Base-by-base conservation (phyloP, 2,113 vertebrate species). In the Hippolais icterina region DNA sequence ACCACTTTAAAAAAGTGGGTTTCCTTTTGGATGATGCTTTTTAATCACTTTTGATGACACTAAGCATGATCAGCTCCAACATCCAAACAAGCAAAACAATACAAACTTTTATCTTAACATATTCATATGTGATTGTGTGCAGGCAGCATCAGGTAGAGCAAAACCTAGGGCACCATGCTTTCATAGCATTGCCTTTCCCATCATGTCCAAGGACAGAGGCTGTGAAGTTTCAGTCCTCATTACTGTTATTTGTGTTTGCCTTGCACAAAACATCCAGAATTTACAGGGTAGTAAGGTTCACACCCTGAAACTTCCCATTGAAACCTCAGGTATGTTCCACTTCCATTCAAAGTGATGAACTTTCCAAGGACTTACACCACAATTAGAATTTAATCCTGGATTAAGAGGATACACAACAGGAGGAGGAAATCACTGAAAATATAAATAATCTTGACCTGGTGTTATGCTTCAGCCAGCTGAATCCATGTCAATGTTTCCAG, bases 351-450 rank as follows among this genome's bases (percentile, higher is more conserved):
- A 79, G 8, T 41, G 35, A 87, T 49, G 53, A 85, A n/a, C 52
- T 95, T 91, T 90, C 39, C 57, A 71, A 60, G 24, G 63, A 72
- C 0, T 85, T 89, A 79, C 22, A 15, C 61, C 44, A 82, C 57
- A 91, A 90, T 87, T 93, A 95, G 84, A 91, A 91, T 85, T 83
- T 85, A 93, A 94, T 94, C 78, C 66, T 46, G 49, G n/a, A 85
- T 94, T 91, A 93, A 79, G 12, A 79, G 57, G 56, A 65, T 44
- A 76, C 10, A 84, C 22, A 1, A 2, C 35, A 75, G 39, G 35
- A 87, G 39, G 22, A 94, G 27, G 44, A 91, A 95, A 94, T 72
- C 4, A 44, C 61, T 68, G 84, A 71, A 91, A 94, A 89, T 28
- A 82, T n/a, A 91, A 87, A 71, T 84, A 87, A 95, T 79, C 57